These are phyloP conservation scores for Taenaris catops DNA, from an alignment of 2,888 invertebrate genomes.

Conservation along the genomic window DNA sequence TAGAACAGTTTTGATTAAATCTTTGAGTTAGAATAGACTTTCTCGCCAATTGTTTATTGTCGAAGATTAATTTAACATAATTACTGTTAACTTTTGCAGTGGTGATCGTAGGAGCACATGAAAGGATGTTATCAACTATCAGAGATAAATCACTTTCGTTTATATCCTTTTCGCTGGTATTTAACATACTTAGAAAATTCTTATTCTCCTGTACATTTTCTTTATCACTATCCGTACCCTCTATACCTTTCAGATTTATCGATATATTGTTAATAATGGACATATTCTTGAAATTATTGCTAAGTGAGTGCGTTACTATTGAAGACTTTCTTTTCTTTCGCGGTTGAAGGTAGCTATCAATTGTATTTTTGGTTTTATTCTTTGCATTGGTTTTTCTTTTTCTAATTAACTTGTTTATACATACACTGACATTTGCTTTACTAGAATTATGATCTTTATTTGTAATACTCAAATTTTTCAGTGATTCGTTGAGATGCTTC, in stretches of 20 bases:
- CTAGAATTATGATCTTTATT: slow-evolving; percentile 38
- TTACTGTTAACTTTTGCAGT: slow-evolving; percentile 54
- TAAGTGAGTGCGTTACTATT: slow-evolving; percentile 33
- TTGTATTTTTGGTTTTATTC: slow-evolving; percentile 50
- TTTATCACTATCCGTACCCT: slow-evolving; percentile 22
- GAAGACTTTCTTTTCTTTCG: slow-evolving; percentile 47
- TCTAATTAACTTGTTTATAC: slow-evolving; percentile 58
- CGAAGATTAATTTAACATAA: slow-evolving; percentile 53
- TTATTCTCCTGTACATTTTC: slow-evolving; percentile 30
- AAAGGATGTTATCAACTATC: slow-evolving; percentile 58
- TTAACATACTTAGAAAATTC: slow-evolving; percentile 42
- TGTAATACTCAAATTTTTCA: slow-evolving; percentile 37
- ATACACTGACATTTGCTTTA: slow-evolving; percentile 53
- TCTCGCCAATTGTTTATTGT: slow-evolving; percentile 24
- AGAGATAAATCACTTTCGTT: slow-evolving; percentile 52
- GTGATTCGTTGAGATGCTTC: slow-evolving; percentile 39
- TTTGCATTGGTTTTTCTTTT: slow-evolving; percentile 47
- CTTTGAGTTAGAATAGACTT: slow-evolving; percentile 37
- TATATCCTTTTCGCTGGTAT: slow-evolving; percentile 35
- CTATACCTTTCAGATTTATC: slow-evolving; percentile 12
- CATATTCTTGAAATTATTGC: slow-evolving; percentile 42
- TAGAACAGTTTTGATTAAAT: slow-evolving; percentile 50
- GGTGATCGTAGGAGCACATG: slow-evolving; percentile 39
- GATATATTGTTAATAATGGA: slow-evolving; percentile 30
- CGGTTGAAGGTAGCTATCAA: slow-evolving; percentile 53